Percentiles rank a stretch among this genome's conserved stretches.
Conservation (phyloP, 2,888 invertebrate species). For the Sphecodes monilicornis region DNA sequence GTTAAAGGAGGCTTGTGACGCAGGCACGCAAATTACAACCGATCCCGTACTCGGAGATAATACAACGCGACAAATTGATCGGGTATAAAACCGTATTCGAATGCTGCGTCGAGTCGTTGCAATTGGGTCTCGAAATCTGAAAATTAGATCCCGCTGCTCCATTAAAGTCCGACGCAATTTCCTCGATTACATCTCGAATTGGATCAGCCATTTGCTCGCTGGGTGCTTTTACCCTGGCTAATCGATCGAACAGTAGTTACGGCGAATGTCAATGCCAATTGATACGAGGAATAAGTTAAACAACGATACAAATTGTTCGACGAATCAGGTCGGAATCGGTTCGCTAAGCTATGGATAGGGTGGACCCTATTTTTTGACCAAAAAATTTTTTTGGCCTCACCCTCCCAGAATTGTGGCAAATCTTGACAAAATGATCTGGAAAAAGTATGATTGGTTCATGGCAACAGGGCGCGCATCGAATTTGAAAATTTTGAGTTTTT, state of each 20-base stretch:
- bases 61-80: conserved; percentile 42
- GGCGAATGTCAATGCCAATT: conserved; percentile 52
- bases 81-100: conserved; percentile 15
- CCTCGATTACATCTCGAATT: conserved; percentile 58
- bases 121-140: conserved; percentile 35
- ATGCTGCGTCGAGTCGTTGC: conserved; percentile 2
- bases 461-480: too few relatives aligned
- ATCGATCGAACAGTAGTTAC: conserved; percentile 45
- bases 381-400: too few relatives aligned
- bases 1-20: background rate
- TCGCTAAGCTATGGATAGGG: too few relatives aligned
- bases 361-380: too few relatives aligned
- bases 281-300: conserved; percentile 29
- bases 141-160: conserved; percentile 58
- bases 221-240: conserved; percentile 21
- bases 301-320: background rate
- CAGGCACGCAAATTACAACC: conserved; percentile 10
- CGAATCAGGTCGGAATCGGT: background rate
- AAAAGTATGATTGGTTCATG: too few relatives aligned
- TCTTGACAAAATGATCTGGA: too few relatives aligned
- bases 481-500: too few relatives aligned
- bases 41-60: conserved; percentile 1
- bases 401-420: too few relatives aligned
- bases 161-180: conserved; percentile 60
- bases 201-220: conserved; percentile 42